Base-by-base conservation (phyloP, 1,140 invertebrate species). In the Heliconius himera region DNA sequence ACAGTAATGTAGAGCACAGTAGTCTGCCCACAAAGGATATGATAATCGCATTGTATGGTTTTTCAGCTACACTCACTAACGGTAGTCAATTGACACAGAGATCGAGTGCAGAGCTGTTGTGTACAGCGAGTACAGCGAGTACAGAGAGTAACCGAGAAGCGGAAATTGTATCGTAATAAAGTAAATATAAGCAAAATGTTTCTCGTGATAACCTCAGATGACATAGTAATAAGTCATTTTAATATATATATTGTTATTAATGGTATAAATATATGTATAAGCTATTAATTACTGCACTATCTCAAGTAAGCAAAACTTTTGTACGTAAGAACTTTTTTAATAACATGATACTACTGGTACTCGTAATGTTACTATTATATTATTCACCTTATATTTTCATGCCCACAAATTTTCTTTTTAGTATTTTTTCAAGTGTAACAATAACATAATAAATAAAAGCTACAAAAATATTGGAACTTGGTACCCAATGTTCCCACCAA, bases 1-100 rank as follows among this genome's bases (percentile, higher is more conserved):
- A 66, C 26, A 66, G 26, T 66, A 75, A 81, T 20, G 51, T 78
- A 76, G 80, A 78, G 73, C 51, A 60, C 76, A 41, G 80, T 78
- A 56, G 66, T 54, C 38, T 73, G 74, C 80, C 76, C 72, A 84
- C 83, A 84, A 84, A 81, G 77, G 70, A 72, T 82, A 84, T 84
- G 81, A 79, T 84, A 84, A 84, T 84, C 74, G 51, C 70, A 84
- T 84, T 82, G 83, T 84, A 77, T 79, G 76, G 81, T 84, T 84
- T 84, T 84, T 84, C 81, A 78, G 76, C 77, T 66, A 81, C 73
- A 60, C 76, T 82, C 73, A 60, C 76, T 82, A 84, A 84, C 83
- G 83, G 83, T 84, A 80, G 81, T 72, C 81, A 66, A 79, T 79
- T 84, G 83, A 84, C 83, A 84, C 66, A 84, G 51, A 77, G 83